Evolutionary conservation across 1,140 invertebrate species (phyloP), one percentile per base, ranked within the genome.

Genomic region (Meloidogyne exigua): DNA sequence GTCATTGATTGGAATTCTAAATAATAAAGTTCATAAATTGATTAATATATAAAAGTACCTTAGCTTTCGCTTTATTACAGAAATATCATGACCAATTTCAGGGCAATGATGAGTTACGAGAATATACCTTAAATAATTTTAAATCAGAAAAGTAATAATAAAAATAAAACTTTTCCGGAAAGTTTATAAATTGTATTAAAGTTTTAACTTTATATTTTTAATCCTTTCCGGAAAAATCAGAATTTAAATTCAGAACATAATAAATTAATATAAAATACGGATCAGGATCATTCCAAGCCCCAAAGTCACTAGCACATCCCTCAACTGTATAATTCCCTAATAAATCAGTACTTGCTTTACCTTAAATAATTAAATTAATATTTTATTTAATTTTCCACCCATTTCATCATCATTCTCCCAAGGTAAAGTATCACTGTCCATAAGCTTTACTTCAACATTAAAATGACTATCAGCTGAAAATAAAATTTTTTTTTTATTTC

Each of bases 331-430:
- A 73, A 73, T 73, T 73, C 11, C 71, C 71, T 0, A 73, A 65
- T 12, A 73, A n/a, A 25, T 73, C 71, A 9, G 71, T 73, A 21
- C 21, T 73, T 13, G 49, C 71, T 13, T n/a, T 64, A 13, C 71
- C 71, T 73, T 23, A 42, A 64, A 13, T 42, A 32, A 57, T 21
- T 42, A 32, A 4, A 23, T 15, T 72, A 25, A 72, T 32, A 69
- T 57, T 3, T 12, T 15, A 71, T 63, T 26, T 12, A 57, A n/a
- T 64, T 21, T 23, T 18, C 11, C 18, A 57, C 69, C 71, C 71
- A 73, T 73, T 65, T 64, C 71, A 64, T 73, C 72, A 36, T 73
- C 72, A 15, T 62, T 73, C 21, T 73, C 72, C 72, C 72, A 73
- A 7, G 72, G 72, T 4, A 73, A n/a, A 15, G 72, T 65, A 1